Percentiles rank a stretch among this genome's conserved stretches.
These are phyloP conservation scores for Myiagra hebetior DNA, from an alignment of 2,113 vertebrate species.

Conservation along the genomic window DNA sequence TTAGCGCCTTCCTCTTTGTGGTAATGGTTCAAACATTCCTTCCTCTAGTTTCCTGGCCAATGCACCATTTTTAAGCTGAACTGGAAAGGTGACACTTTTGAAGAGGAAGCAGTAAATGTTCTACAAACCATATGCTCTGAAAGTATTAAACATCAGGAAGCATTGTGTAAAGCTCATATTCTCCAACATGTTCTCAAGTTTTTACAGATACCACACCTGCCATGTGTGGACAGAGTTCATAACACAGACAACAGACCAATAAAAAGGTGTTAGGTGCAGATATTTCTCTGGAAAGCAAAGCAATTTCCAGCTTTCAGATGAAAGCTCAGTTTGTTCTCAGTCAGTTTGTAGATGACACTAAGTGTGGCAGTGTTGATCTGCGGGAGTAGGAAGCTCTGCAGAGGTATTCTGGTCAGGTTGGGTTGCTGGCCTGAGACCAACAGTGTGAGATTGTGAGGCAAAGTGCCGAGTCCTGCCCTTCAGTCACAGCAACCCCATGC, in stretches of 20 bases:
- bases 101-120: not conserved
- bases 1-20: not conserved
- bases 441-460: not conserved
- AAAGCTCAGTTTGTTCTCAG: not conserved
- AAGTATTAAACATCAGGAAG: not conserved
- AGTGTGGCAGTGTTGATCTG: not conserved
- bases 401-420: not conserved
- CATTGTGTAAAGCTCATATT: not conserved
- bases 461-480: not conserved
- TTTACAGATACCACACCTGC: not conserved
- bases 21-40: not conserved
- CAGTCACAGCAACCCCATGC: not conserved
- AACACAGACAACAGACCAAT: not conserved
- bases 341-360: not conserved
- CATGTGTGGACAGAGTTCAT: not conserved
- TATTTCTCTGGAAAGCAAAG: not conserved
- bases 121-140: not conserved
- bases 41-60: not conserved
- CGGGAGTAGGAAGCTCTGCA: not conserved
- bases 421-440: not conserved
- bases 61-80: not conserved
- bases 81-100: not conserved
- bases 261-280: not conserved
- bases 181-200: accelerated
- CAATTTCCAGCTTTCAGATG: not conserved